Conservation (phyloP, 30 jellyfish, hydroid and myxozoan genomes). For the Calvadosia cruxmelitensis region DNA sequence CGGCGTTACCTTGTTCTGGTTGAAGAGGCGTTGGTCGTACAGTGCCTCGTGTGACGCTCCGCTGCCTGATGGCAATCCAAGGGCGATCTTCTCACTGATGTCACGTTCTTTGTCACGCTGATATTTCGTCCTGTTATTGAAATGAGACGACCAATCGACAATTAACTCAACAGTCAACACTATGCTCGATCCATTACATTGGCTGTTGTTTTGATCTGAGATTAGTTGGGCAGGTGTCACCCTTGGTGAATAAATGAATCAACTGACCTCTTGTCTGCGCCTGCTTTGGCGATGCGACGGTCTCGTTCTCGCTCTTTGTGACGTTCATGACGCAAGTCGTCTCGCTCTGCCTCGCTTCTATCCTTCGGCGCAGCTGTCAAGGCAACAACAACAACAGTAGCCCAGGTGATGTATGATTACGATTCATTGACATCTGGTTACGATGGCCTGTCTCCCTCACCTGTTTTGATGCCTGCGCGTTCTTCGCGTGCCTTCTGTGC, state of each 20-base stretch:
- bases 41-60: conserved; percentile 92
- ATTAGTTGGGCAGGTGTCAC: too few species aligned
- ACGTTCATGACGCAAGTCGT: conserved; percentile 78
- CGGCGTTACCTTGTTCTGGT: conserved; percentile 80
- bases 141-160: background rate
- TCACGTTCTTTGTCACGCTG: conserved; percentile 97
- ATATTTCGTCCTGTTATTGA: conserved; percentile 51
- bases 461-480: conserved; percentile 83
- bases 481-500: conserved; percentile 99
- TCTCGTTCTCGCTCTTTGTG: conserved; percentile 96
- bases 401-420: too few species aligned
- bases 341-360: conserved; percentile 82
- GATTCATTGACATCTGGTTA: too few species aligned
- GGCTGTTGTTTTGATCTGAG: too few species aligned
- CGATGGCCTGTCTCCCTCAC: conserved; percentile 16
- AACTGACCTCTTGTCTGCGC: conserved; percentile 91
- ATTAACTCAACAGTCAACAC: too few species aligned
- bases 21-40: conserved; percentile 95
- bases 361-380: conserved; percentile 70
- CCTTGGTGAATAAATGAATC: background rate
- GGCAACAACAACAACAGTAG: too few species aligned
- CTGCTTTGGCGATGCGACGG: conserved; percentile 83
- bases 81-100: conserved; percentile 96
- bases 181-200: too few species aligned
- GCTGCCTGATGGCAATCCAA: conserved; percentile 90